Conservation (phyloP, 1,140 invertebrate genomes). For the Galleria mellonella region DNA sequence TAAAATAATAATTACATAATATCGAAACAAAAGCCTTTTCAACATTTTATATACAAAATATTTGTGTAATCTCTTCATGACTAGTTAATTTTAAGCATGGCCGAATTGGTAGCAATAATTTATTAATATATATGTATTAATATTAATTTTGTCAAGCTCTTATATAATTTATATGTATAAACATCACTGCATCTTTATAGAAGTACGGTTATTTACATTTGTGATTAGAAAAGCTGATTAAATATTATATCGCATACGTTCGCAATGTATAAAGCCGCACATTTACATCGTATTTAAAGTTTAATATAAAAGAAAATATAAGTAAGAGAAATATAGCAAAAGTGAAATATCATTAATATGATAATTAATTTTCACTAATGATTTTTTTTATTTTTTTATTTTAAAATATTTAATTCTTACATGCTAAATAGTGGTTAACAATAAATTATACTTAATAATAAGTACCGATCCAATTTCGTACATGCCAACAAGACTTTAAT, state of each 20-base stretch:
- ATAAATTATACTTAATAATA: constrained; percentile 52
- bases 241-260: constrained; percentile 27
- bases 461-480: constrained; percentile 41
- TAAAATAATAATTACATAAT: constrained; percentile 52
- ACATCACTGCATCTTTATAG: no score
- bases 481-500: constrained; percentile 65
- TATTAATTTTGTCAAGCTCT: no score
- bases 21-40: constrained; percentile 37
- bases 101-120: constrained; percentile 20
- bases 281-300: constrained; percentile 19
- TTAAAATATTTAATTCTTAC: constrained; percentile 41
- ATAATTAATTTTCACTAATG: constrained; percentile 8
- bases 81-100: constrained; percentile 53
- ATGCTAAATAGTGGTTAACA: constrained; percentile 46
- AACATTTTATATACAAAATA: constrained; percentile 65
- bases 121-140: neutral
- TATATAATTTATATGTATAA: no score
- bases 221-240: constrained; percentile 40
- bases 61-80: constrained; percentile 48
- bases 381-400: constrained; percentile 23
- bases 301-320: constrained; percentile 3
- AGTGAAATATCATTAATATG: constrained; percentile 1
- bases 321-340: neutral
- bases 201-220: constrained; percentile 36
- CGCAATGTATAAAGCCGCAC: constrained; percentile 45